Evolutionary conservation across 1,140 invertebrate species (phyloP), one percentile per base, ranked within the genome.

Genomic region (Chionoecetes opilio): DNA sequence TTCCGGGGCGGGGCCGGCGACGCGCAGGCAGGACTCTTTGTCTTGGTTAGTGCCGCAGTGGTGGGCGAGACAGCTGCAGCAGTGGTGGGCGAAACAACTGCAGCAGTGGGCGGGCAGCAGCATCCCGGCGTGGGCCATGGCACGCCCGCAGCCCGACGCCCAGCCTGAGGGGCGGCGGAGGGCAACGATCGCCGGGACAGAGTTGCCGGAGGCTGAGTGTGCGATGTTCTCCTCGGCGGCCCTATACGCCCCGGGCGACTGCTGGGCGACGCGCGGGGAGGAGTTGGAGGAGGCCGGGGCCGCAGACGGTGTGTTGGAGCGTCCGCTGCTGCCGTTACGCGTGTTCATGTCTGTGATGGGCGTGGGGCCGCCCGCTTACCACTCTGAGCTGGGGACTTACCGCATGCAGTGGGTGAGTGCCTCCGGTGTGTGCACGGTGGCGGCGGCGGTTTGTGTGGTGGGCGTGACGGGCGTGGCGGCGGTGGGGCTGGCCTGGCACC

Each of bases 291-390:
- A 41, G 0, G 88, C 26, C 8, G 29, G 35, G 26, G 21, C 29
- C 2, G 31, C 34, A 17, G 41, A 6, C 1, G 32, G 32, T 31
- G 2, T 93, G 11, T 46, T 94, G 46, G 34, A 91, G 35, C 17
- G 29, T 0, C 86, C 63, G 0, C 53, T 94, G 2, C 41, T 86
- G 2, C 93, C 87, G 3, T 63, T 94, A 5, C 32, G 34, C 17
- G 32, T 35, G 17, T 82, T 94, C 29, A 87, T 94, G 0, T 32
- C 32, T 9, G 87, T 94, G 37, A 34, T 84, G n/a, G 93, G 93
- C 21, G 87, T 94, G 21, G 93, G 87, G 26, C 87, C 93, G 32
- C 86, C 53, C 0, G 34, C 32, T 0, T 94, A 82, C 32, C 63
- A 94, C 37, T 21, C n/a, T 0, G 31, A 53, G 0, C 11, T 9